phyloP scores from a whole-genome alignment of 2,888 invertebrate species.

The Liodrosophila aerea region DNA sequence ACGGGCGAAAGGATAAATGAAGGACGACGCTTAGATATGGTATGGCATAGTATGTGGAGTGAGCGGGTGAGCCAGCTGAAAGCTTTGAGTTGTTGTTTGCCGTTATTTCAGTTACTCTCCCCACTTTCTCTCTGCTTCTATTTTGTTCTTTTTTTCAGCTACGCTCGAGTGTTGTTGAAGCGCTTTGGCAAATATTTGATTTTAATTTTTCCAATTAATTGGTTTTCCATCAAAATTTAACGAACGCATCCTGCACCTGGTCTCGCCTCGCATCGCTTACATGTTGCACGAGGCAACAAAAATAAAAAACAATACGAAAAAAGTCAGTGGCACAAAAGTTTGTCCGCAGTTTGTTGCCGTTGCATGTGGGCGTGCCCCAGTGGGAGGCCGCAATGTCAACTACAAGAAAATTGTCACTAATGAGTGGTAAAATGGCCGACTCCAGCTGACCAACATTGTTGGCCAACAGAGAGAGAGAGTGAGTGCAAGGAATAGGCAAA shows the following conservation, averaged over 20 bases:
- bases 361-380: conserved; percentile 46
- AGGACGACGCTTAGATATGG: conserved; percentile 73
- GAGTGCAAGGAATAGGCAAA: conserved; percentile 12
- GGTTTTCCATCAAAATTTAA: conserved; percentile 75
- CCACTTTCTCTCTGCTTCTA: conserved; percentile 5
- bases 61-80: conserved; percentile 39
- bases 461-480: conserved; percentile 25
- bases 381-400: conserved; percentile 70
- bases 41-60: conserved; percentile 19
- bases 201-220: conserved; percentile 76
- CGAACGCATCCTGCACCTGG: conserved; percentile 45
- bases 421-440: conserved; percentile 77
- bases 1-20: conserved; percentile 70
- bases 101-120: conserved; percentile 4
- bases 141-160: conserved; percentile 8
- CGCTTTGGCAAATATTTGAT: conserved; percentile 76
- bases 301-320: conserved; percentile 28
- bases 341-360: conserved; percentile 34
- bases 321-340: conserved; percentile 53
- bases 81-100: conserved; percentile 38
- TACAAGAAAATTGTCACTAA: conserved; percentile 79
- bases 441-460: conserved; percentile 57
- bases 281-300: conserved; percentile 7
- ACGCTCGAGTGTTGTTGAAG: conserved; percentile 64
- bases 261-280: conserved; percentile 1